A percentile compares a stretch with the other conserved stretches of the same genome.
Conservation (phyloP, 2,888 invertebrate genomes). For the Hipparchia sbordonii region DNA sequence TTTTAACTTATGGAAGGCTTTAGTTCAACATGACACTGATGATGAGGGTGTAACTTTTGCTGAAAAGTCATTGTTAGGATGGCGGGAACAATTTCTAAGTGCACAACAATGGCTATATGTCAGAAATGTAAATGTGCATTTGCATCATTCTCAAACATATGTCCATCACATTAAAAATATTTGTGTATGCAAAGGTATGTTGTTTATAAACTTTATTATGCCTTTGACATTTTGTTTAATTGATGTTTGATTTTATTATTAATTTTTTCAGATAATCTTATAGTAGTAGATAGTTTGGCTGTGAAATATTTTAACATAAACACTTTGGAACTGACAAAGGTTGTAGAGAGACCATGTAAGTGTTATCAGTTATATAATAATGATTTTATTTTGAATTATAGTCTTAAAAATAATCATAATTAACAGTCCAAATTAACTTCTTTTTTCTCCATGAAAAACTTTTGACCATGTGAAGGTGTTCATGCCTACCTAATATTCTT, state of each 20-base stretch:
- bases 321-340: slow-evolving; percentile 32
- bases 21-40: slow-evolving; percentile 45
- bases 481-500: too few species aligned
- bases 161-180: slow-evolving; percentile 43
- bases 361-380: slow-evolving; percentile 16
- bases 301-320: slow-evolving; percentile 48
- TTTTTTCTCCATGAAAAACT: too few species aligned
- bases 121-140: slow-evolving; percentile 36
- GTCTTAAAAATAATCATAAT: not conserved
- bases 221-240: too few species aligned
- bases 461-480: too few species aligned
- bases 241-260: not conserved
- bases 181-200: slow-evolving; percentile 54
- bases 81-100: slow-evolving; percentile 47
- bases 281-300: slow-evolving; percentile 42
- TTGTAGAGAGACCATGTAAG: slow-evolving; percentile 41
- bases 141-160: slow-evolving; percentile 34
- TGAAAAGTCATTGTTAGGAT: slow-evolving; percentile 47
- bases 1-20: slow-evolving; percentile 44
- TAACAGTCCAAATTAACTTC: not conserved
- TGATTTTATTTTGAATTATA: not conserved
- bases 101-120: slow-evolving; percentile 52
- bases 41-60: slow-evolving; percentile 47
- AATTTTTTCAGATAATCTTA: slow-evolving; percentile 40
- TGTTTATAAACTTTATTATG: not conserved